A percentile compares a stretch with the other conserved stretches of the same genome.
phyloP scores from a whole-genome alignment of 2,888 invertebrate species.

The Eupsilia transversa region DNA sequence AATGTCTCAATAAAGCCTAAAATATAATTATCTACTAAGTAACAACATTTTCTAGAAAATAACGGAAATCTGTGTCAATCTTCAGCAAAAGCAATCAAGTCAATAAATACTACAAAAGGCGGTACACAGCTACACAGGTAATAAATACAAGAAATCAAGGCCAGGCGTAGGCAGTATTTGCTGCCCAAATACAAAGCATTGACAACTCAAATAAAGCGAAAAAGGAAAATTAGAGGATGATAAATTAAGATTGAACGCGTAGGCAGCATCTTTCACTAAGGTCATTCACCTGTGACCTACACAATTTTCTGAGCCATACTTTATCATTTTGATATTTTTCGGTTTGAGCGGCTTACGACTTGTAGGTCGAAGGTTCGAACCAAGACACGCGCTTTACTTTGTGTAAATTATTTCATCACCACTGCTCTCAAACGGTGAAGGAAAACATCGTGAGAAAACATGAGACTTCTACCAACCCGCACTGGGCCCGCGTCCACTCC shows the following conservation, averaged over 20 bases:
- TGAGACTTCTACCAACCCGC: neutral
- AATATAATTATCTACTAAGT: no score
- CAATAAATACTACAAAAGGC: slow-evolving; percentile 18
- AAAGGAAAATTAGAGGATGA: slow-evolving; percentile 34
- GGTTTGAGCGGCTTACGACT: neutral
- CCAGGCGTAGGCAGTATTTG: slow-evolving; percentile 29
- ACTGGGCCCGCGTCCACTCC: neutral
- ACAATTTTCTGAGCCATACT: slow-evolving; percentile 8
- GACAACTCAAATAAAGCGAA: slow-evolving; percentile 45
- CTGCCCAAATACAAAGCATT: slow-evolving; percentile 34
- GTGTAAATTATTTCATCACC: neutral
- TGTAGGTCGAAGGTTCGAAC: neutral
- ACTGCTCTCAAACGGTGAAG: neutral
- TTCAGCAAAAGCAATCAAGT: slow-evolving; percentile 12
- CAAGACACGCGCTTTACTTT: neutral
- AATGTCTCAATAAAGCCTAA: neutral
- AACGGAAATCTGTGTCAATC: neutral
- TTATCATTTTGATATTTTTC: slow-evolving; percentile 34
- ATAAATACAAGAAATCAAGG: slow-evolving; percentile 32
- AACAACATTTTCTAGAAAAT: neutral
- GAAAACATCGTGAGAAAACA: neutral
- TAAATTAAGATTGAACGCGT: slow-evolving; percentile 34
- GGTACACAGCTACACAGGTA: slow-evolving; percentile 14
- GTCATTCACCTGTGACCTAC: slow-evolving; percentile 42
- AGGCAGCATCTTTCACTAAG: slow-evolving; percentile 29